Conservation (phyloP, 2,888 invertebrate species). For the Plutella xylostella region DNA sequence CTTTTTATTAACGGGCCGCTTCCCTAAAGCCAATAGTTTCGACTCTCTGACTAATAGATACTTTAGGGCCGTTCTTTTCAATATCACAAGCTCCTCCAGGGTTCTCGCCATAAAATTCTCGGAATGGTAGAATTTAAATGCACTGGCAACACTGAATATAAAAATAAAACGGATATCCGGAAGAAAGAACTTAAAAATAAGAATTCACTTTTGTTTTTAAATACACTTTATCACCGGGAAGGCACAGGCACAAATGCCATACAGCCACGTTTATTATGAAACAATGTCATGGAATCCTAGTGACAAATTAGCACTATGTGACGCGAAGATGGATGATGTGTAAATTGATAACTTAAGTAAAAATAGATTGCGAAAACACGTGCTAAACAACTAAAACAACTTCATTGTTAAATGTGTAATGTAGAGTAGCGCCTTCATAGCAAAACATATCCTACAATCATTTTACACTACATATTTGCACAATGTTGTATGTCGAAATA, state of each 20-base stretch:
- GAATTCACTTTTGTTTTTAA: conserved; percentile 9
- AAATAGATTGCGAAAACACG: too few species aligned
- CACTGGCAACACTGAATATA: neutral
- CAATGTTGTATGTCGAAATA: too few species aligned
- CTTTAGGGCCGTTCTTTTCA: conserved; percentile 39
- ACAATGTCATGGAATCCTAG: neutral
- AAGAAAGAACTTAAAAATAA: neutral
- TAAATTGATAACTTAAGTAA: too few species aligned
- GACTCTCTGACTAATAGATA: conserved; percentile 46
- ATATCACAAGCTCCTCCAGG: conserved; percentile 43
- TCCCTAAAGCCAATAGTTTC: conserved; percentile 37
- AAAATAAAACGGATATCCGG: neutral
- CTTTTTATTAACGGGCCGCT: conserved; percentile 48
- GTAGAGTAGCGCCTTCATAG: too few species aligned
- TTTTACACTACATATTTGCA: too few species aligned
- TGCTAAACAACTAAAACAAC: too few species aligned
- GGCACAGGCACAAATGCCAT: neutral
- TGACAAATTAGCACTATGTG: too few species aligned
- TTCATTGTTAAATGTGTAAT: too few species aligned
- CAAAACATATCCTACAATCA: too few species aligned
- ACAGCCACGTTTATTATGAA: neutral
- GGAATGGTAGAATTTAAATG: neutral
- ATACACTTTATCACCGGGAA: neutral
- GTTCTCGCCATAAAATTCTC: conserved; percentile 37
- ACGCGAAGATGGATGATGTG: too few species aligned